Evolutionary conservation across 2,888 invertebrate species (phyloP).

Genomic region (Oligia strigilis): DNA sequence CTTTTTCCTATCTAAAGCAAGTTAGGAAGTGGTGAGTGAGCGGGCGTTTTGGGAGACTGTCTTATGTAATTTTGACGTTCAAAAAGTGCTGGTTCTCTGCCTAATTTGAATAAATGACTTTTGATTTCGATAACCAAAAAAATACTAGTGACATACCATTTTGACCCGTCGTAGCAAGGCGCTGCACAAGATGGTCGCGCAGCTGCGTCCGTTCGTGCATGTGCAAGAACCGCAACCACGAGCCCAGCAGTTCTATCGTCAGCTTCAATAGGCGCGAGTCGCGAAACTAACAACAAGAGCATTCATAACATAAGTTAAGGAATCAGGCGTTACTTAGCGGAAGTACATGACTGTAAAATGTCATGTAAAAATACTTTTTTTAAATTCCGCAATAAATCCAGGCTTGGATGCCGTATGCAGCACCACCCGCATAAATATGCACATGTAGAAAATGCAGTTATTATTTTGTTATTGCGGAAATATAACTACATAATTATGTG

Average conservation of each 20-base stretch:
- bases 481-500: neutral
- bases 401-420: neutral
- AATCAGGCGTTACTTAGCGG: neutral
- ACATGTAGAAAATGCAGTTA: neutral
- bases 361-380: neutral
- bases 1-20: neutral
- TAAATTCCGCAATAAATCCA: neutral
- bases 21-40: neutral
- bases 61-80: neutral
- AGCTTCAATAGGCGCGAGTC: slow-evolving; percentile 81
- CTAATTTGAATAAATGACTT: neutral
- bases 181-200: slow-evolving; percentile 77
- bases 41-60: neutral
- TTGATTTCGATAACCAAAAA: neutral
- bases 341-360: neutral
- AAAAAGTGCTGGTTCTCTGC: too few relatives aligned
- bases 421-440: neutral
- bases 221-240: slow-evolving; percentile 78
- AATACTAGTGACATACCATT: slow-evolving; percentile 73
- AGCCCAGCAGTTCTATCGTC: slow-evolving; percentile 85
- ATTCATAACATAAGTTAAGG: slow-evolving; percentile 5
- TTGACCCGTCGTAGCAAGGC: slow-evolving; percentile 72
- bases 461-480: neutral
- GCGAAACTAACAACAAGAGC: slow-evolving; percentile 60
- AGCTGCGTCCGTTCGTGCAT: slow-evolving; percentile 70